Evolutionary conservation across 2,888 invertebrate species (phyloP).

Genomic region (Troides helena): DNA sequence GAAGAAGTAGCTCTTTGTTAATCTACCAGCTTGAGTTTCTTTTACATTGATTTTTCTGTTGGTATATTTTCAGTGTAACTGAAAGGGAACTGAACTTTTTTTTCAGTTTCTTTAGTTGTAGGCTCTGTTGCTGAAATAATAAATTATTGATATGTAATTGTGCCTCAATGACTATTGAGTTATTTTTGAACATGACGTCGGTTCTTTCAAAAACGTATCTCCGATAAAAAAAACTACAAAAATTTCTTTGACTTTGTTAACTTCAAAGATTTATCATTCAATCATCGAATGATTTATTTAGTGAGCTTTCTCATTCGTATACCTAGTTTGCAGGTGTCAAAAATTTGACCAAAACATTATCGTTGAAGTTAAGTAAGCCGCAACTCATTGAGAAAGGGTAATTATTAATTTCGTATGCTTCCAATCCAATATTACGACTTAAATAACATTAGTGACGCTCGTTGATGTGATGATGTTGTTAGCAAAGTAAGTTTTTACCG

Average conservation of each 20-base stretch:
- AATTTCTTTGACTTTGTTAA: neutral
- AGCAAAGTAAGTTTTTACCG: constrained; percentile 58
- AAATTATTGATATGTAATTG: too few species aligned
- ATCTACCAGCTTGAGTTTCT: too few species aligned
- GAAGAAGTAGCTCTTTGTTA: too few species aligned
- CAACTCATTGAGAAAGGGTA: constrained; percentile 52
- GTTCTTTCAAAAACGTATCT: neutral
- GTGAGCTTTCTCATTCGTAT: constrained; percentile 14
- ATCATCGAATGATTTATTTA: constrained; percentile 11
- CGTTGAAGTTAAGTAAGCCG: constrained; percentile 44
- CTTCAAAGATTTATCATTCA: constrained; percentile 22
- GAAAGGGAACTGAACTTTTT: too few species aligned
- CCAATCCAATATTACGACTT: constrained; percentile 67
- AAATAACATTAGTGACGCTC: constrained; percentile 68
- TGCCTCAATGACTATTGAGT: too few species aligned
- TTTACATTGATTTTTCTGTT: too few species aligned
- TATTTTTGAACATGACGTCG: too few species aligned
- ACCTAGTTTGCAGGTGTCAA: constrained; percentile 49
- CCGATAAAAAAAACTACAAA: neutral
- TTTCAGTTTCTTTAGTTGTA: too few species aligned
- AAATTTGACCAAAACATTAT: constrained; percentile 43
- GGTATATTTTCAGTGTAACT: too few species aligned
- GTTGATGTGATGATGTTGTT: constrained; percentile 71
- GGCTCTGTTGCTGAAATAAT: too few species aligned
- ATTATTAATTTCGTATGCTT: constrained; percentile 75